Evolutionary conservation across 2,113 vertebrate species (phyloP), one percentile per base, ranked within the genome.

Genomic region (Calyptommatus sinebrachiatus): DNA sequence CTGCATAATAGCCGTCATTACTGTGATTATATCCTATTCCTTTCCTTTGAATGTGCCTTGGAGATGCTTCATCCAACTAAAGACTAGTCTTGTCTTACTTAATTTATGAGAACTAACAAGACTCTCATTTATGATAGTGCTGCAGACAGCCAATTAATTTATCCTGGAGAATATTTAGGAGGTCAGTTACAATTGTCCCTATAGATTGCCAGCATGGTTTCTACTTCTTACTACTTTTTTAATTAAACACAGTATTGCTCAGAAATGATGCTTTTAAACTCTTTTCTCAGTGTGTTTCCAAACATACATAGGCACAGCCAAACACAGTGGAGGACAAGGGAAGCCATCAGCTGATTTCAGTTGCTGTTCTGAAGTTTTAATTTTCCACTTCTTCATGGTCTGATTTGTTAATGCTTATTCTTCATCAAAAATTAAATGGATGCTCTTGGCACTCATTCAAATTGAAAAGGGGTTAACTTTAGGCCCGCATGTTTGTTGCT

Each of bases 381-480:
- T 87, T 87, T 82, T 76, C 12, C 18, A 60, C 16, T 80, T 8
- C 62, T 66, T 87, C 7, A 4, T 83, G 60, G 61, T 86, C 66
- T 87, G 86, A 80, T 86, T 85, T 81, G 46, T 77, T 92, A 84
- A 89, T 85, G 53, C 28, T 82, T 77, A 41, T 71, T 92, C 77
- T 85, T 88, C 79, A 86, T 86, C 61, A 88, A 78, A 87, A 84
- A 29, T 63, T 24, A 84, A 90, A 89, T 84, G 60, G 71, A 87
- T 88, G 31, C 80, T 81, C 88, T 69, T 24, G 45, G 69, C 78
- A 92, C 90, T 89, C 83, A 68, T 60, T 76, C 0, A 61, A 73
- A 78, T 53, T 82, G 90, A 90, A 89, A 90, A 85, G 82, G 82
- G 87, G 80, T 91, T 90, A 90, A 91, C 85, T 80, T 53, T 76